These are phyloP conservation scores for Pentalonia nigronervosa DNA, from an alignment of 1,140 invertebrate genomes.

Conservation along the genomic window DNA sequence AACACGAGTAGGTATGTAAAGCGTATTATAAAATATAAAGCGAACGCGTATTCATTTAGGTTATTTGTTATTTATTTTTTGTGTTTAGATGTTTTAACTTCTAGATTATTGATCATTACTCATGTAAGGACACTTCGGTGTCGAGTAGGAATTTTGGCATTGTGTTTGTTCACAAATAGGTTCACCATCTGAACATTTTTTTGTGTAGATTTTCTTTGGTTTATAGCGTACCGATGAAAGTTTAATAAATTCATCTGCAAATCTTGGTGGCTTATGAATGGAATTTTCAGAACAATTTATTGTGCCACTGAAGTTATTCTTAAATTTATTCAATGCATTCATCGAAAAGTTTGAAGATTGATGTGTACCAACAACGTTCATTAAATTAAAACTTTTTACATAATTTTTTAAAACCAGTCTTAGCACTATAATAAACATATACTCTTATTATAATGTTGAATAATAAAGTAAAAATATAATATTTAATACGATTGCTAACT, in stretches of 20 bases:
- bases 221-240: not conserved
- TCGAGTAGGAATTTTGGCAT: not conserved
- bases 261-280: not conserved
- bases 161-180: not conserved
- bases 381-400: not conserved
- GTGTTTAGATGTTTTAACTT: not conserved
- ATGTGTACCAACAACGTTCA: not conserved
- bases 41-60: not conserved
- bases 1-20: too few species aligned
- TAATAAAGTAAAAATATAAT: constrained; percentile 1
- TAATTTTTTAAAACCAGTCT: not conserved
- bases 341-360: not conserved
- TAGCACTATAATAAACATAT: not conserved
- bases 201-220: not conserved
- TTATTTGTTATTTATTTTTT: not conserved
- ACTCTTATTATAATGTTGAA: not conserved
- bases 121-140: not conserved
- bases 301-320: not conserved
- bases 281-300: not conserved
- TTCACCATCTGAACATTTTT: not conserved
- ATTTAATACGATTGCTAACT: not conserved
- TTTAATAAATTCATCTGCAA: not conserved
- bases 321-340: not conserved
- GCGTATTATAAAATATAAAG: not conserved
- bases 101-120: not conserved